Percentiles rank a stretch among this genome's conserved stretches.
phyloP scores from a whole-genome alignment of 2,888 invertebrate genomes.

The Limnephilus marmoratus region DNA sequence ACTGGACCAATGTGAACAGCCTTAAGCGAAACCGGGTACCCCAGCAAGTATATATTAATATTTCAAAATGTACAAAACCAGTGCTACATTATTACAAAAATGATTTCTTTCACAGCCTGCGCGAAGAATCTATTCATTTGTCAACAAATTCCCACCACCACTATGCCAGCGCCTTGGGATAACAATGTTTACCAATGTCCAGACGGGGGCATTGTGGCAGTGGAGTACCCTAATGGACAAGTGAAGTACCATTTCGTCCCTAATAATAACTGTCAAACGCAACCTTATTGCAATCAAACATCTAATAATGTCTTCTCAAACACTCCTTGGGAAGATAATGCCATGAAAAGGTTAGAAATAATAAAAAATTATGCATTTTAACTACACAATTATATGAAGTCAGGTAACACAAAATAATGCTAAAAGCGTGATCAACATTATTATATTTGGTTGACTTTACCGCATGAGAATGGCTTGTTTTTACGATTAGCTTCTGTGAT shows the following conservation, averaged over 20 bases:
- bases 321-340: slow-evolving; percentile 63
- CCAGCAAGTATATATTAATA: too few species aligned
- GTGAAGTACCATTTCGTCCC: slow-evolving; percentile 72
- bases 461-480: too few species aligned
- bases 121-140: slow-evolving; percentile 29
- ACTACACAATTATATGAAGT: too few species aligned
- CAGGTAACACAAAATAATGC: too few species aligned
- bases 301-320: slow-evolving; percentile 16
- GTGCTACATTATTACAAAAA: neutral
- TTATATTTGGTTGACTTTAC: too few species aligned
- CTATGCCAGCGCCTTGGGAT: slow-evolving; percentile 14
- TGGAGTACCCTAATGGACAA: slow-evolving; percentile 72
- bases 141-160: neutral
- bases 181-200: slow-evolving; percentile 67
- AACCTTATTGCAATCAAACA: neutral
- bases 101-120: slow-evolving; percentile 6
- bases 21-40: too few species aligned
- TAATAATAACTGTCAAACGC: neutral
- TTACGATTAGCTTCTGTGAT: too few species aligned
- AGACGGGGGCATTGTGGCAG: slow-evolving; percentile 72
- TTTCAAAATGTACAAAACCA: neutral
- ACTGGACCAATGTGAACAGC: too few species aligned
- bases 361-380: neutral
- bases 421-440: too few species aligned
- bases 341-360: slow-evolving; percentile 20